Percentiles rank a stretch among this genome's conserved stretches.
These are phyloP conservation scores for Hymenochirus boettgeri DNA, from an alignment of 2,113 vertebrate species.

Conservation along the genomic window DNA sequence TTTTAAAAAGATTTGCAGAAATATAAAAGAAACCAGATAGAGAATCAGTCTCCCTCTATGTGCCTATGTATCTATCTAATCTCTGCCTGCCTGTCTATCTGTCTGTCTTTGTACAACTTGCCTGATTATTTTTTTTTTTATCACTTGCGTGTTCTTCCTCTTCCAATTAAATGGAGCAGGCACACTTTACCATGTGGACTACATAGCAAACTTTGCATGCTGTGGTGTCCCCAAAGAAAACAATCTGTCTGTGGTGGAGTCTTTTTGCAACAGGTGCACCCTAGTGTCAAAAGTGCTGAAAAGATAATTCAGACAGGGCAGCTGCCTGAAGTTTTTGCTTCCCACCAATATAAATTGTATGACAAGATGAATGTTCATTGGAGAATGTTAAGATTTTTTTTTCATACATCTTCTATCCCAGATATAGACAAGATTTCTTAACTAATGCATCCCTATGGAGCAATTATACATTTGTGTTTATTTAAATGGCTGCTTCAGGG, in stretches of 20 bases:
- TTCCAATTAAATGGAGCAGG: conserved; percentile 19
- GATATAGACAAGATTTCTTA: too few species aligned
- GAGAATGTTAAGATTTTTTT: background rate
- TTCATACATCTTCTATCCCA: too few species aligned
- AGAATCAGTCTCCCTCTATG: too few species aligned
- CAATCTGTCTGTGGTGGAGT: conserved; percentile 20
- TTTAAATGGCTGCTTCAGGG: too few species aligned
- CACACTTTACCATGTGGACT: background rate
- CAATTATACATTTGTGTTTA: too few species aligned
- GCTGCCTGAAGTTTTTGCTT: conserved; percentile 19
- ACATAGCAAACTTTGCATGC: background rate
- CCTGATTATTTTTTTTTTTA: background rate
- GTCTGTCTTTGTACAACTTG: too few species aligned
- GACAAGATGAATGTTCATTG: background rate
- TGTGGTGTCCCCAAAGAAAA: conserved; percentile 8
- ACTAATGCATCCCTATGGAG: too few species aligned
- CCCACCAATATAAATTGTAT: background rate
- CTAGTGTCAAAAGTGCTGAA: conserved; percentile 46
- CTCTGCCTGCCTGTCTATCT: too few species aligned
- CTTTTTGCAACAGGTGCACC: conserved; percentile 48
- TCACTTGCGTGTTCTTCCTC: background rate
- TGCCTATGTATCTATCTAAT: too few species aligned
- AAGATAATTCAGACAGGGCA: conserved; percentile 38
- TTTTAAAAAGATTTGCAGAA: too few species aligned
- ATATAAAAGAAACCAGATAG: too few species aligned